Percentiles rank a stretch among this genome's conserved stretches.
These are phyloP conservation scores for Dermatemys mawii DNA, from an alignment of 2,113 vertebrate genomes.

Conservation along the genomic window DNA sequence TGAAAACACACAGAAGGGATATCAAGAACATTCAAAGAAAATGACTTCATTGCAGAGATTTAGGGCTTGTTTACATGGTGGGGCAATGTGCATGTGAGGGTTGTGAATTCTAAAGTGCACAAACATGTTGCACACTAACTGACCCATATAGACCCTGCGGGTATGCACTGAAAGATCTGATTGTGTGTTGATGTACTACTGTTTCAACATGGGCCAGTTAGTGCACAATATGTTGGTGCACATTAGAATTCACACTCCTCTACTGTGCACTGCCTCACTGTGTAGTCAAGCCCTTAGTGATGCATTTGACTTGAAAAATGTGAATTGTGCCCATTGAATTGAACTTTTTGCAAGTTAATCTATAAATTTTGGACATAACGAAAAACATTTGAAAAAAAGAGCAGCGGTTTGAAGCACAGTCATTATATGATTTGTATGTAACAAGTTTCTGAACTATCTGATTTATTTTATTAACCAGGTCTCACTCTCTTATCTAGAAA, in stretches of 20 bases:
- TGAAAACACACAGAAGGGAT: background rate
- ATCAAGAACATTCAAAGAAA: background rate
- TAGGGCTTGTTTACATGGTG: background rate
- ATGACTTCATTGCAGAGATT: background rate
- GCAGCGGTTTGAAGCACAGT: background rate
- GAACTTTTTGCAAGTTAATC: background rate
- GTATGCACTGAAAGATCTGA: background rate
- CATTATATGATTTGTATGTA: no score
- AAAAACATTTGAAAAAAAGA: background rate
- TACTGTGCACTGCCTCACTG: background rate
- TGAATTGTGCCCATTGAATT: background rate
- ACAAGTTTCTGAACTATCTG: background rate
- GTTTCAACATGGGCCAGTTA: background rate
- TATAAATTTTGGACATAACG: background rate
- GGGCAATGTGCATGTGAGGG: background rate
- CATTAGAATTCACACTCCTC: background rate
- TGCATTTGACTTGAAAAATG: background rate
- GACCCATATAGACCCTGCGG: background rate
- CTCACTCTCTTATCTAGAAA: background rate
- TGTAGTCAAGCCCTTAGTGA: background rate
- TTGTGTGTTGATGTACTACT: background rate
- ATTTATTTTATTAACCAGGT: background rate
- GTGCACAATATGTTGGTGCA: background rate
- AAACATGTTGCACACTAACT: background rate
- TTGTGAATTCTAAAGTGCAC: background rate